Base-by-base conservation (phyloP, 2,113 vertebrate species). In the Xyrauchen texanus region DNA sequence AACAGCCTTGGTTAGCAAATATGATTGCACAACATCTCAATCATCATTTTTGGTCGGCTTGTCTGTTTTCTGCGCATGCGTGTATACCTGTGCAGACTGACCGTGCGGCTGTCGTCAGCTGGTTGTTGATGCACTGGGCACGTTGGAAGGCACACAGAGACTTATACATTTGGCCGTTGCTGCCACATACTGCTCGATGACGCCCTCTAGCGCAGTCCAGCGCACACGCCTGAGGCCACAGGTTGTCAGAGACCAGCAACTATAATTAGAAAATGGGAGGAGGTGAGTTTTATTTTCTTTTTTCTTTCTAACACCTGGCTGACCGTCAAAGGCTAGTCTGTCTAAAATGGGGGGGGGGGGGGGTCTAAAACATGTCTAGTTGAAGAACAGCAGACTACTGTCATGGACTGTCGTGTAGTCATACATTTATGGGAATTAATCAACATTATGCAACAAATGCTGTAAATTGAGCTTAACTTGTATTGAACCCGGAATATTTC, bases 101-200 rank as follows among this genome's bases (percentile, higher is more conserved):
- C 0, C 12, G 78, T 0, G 88, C 84, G 7, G 74, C 77, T 0
- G 34, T 77, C 5, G 84, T 84, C 0, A 91, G 88, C 62, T 85
- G 85, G 0, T 84, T 81, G 79, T 91, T 88, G 47, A 86, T 76
- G 81, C 91, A 91, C 53, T 85, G 88, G 0, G 90, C 90, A 42
- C 87, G 85, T 80, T 89, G 90, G 78, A 92, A 92, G 55, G 87
- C 58, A 1, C 90, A 91, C 21, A 81, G 79, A 0, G 92, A 90
- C 42, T 85, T 88, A 78, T 90, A 91, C 45, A 90, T 69, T 13
- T 87, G 80, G 16, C 88, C 90, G 1, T 93, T 89, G 61, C 83
- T 90, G 76, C 88, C 90, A 0, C 91, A 92, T 49, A 89, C 73
- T 0, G 85, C 71, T 60, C 84, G 65, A 76, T 86, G 86, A 68